phyloP scores from a whole-genome alignment of 2,888 invertebrate genomes.

The Xestoiulus laeticollis region DNA sequence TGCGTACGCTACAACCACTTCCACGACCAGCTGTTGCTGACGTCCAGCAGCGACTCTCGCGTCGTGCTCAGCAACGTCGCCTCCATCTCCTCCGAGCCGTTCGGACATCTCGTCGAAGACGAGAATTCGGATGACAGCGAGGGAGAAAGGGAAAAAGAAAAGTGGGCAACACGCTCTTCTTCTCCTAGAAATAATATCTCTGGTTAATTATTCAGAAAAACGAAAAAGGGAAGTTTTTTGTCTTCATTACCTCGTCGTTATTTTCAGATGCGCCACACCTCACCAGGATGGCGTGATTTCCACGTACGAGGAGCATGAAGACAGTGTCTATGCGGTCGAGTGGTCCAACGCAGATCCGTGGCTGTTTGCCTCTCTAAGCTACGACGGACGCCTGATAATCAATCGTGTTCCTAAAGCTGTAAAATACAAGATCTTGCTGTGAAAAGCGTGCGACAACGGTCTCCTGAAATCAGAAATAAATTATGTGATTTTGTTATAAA shows the following conservation, averaged over 20 bases:
- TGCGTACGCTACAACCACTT: slow-evolving; percentile 93
- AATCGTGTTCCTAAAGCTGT: slow-evolving; percentile 92
- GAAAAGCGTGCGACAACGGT: slow-evolving; percentile 59
- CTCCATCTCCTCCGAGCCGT: slow-evolving; percentile 85
- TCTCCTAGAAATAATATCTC: too few relatives aligned
- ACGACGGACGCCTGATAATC: slow-evolving; percentile 93
- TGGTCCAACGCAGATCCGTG: slow-evolving; percentile 99
- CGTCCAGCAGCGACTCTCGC: slow-evolving; percentile 93
- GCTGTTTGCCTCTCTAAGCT: slow-evolving; percentile 98
- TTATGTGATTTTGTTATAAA: too few relatives aligned
- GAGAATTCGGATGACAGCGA: slow-evolving; percentile 62
- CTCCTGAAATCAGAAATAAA: too few relatives aligned
- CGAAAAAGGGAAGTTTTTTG: too few relatives aligned
- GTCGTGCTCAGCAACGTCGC: slow-evolving; percentile 88
- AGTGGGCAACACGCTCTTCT: background rate
- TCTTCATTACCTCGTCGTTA: background rate
- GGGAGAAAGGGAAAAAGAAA: slow-evolving; percentile 62
- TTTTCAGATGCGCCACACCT: background rate
- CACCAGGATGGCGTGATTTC: slow-evolving; percentile 87
- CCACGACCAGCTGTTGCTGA: slow-evolving; percentile 93
- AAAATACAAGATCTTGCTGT: slow-evolving; percentile 91
- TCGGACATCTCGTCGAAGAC: slow-evolving; percentile 68
- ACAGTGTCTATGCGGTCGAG: slow-evolving; percentile 95
- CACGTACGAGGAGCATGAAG: slow-evolving; percentile 96
- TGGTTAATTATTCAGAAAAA: too few relatives aligned